phyloP scores from a whole-genome alignment of 2,113 vertebrate species.

The Cathartes aura region DNA sequence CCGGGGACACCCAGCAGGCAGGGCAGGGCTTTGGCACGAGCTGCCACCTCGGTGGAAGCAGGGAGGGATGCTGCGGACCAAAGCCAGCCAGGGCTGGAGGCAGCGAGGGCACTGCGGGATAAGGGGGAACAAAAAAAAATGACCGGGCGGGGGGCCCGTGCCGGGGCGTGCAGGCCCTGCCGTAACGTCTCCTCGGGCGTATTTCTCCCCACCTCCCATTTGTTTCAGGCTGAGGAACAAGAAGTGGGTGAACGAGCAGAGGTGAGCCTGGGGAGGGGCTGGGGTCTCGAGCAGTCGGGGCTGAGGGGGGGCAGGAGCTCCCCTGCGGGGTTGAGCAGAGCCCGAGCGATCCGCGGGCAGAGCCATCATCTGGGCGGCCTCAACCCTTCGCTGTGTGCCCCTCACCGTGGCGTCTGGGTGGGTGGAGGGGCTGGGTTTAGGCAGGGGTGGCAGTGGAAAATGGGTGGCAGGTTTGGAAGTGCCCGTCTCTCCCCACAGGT shows the following conservation, averaged over 20 bases:
- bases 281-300: neutral
- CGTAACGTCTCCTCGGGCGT: accelerated
- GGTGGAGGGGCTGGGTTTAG: neutral
- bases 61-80: neutral
- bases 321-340: neutral
- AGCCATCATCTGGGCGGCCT: neutral
- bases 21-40: neutral
- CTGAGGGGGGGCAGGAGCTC: neutral
- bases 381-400: accelerated
- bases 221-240: conserved; percentile 84
- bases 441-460: no score
- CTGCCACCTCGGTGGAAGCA: neutral
- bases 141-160: neutral
- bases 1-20: neutral
- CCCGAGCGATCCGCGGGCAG: neutral
- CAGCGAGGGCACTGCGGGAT: neutral
- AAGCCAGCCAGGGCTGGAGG: neutral
- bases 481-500: conserved; percentile 51
- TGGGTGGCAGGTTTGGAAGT: neutral
- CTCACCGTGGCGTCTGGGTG: accelerated
- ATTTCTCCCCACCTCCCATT: neutral
- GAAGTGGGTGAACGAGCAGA: conserved; percentile 92
- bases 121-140: neutral
- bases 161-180: accelerated
- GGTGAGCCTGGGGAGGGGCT: conserved; percentile 70